Base-by-base conservation (phyloP, 2,797 vertebrate genomes). In the Tamandua tetradactyla region DNA sequence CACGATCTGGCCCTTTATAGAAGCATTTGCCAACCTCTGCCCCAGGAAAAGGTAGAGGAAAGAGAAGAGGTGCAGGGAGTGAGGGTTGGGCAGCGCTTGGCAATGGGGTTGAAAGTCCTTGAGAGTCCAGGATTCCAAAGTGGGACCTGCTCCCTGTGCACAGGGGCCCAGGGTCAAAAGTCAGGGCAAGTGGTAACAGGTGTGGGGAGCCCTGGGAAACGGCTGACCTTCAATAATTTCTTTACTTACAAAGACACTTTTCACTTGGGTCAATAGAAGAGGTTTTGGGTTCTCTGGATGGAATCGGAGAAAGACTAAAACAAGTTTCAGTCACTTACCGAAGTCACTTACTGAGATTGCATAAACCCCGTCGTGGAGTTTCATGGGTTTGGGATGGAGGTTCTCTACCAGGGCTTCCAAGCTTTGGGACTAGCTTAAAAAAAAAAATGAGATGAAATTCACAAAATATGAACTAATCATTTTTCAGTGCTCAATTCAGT, bases 71-170 rank as follows among this genome's bases (percentile, higher is more conserved):
- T 32, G 18, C 2, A 59, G 42, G 15, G 66, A 8, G n/a, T 10
- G 57, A 80, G 89, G 23, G 32, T 22, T 30, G 83, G 9, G 15
- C 15, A 55, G 30, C 55, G 64, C 35, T 44, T 32, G 35, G 17
- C 47, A 37, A 57, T 15, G 27, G 44, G 57, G 47, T n/a, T 42
- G 32, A 49, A 37, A 40, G 20, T 30, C 32, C 7, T 20, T 27
- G 37, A 37, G 49, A n/a, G n/a, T n/a, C n/a, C n/a, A n/a, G n/a
- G n/a, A n/a, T n/a, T n/a, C n/a, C n/a, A n/a, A n/a, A n/a, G n/a
- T n/a, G n/a, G 22, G 0, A 1, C 27, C 61, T 20, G 4, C 18
- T 59, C 40, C 0, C 0, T 1, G 20, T 52, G 83, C 22, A 76
- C 3, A 8, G 0, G 7, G 5, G 27, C 13, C 40, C 22, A 17